These are phyloP conservation scores for Murina feae DNA, from an alignment of 2,113 vertebrate genomes.

Conservation along the genomic window DNA sequence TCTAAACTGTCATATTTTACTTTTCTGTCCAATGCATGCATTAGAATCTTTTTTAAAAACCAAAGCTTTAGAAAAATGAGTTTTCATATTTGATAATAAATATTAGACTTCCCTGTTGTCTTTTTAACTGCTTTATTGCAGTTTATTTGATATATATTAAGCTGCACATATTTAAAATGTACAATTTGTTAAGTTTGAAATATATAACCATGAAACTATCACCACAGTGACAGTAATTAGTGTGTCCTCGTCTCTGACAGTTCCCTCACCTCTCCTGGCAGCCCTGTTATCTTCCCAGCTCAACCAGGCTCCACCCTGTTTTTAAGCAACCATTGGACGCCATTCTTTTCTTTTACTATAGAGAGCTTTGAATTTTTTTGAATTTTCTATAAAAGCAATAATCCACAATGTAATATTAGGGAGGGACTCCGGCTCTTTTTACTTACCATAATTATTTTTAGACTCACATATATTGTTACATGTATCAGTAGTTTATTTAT, in stretches of 20 bases:
- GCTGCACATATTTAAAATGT: not conserved
- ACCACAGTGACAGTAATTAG: not conserved
- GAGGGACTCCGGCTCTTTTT: not conserved
- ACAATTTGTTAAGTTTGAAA: not conserved
- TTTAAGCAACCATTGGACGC: not conserved
- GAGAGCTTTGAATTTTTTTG: not conserved
- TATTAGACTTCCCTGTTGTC: not conserved
- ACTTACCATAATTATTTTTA: not conserved
- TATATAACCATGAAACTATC: not conserved
- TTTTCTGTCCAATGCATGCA: not conserved
- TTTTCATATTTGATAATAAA: not conserved
- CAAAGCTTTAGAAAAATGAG: not conserved
- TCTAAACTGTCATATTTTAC: not conserved
- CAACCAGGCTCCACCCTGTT: not conserved
- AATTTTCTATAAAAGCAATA: not conserved
- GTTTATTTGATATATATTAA: not conserved
- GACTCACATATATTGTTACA: not conserved
- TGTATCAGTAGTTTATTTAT: not conserved
- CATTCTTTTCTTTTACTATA: not conserved
- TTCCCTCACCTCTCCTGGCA: not conserved
- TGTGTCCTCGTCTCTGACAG: not conserved
- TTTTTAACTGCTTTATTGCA: not conserved
- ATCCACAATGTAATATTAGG: not conserved
- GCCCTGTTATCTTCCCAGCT: not conserved
- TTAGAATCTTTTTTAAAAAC: not conserved